phyloP scores from a whole-genome alignment of 2,113 vertebrate genomes.

The Gobius niger region DNA sequence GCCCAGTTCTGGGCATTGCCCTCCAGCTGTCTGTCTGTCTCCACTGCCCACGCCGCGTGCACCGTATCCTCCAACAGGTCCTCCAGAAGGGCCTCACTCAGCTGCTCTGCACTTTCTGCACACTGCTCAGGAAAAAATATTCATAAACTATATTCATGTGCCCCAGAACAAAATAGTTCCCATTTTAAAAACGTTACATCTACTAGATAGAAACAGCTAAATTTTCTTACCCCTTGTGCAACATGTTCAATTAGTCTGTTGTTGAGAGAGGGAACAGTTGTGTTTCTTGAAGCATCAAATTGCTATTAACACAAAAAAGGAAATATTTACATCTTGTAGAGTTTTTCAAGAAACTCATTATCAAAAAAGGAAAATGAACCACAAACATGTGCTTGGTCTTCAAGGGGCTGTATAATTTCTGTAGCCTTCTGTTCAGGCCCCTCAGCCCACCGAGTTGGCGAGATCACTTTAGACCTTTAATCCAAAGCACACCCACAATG shows the following conservation, averaged over 20 bases:
- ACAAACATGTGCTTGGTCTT: conserved; percentile 72
- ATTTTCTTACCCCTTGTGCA: conserved; percentile 56
- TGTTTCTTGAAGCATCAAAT: conserved; percentile 37
- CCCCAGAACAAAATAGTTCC: background rate
- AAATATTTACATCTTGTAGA: conserved; percentile 1
- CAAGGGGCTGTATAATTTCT: conserved; percentile 61
- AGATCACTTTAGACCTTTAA: conserved; percentile 68
- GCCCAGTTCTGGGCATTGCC: conserved; percentile 24
- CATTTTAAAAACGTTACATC: background rate
- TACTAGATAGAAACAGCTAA: conserved; percentile 9
- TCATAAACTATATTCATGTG: background rate
- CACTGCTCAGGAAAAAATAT: conserved; percentile 54
- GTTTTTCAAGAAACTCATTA: background rate
- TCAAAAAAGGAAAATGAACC: background rate
- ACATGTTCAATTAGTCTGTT: conserved; percentile 53
- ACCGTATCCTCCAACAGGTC: conserved; percentile 74
- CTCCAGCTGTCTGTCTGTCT: conserved; percentile 56
- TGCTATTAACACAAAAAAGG: conserved; percentile 45
- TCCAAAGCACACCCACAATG: conserved; percentile 40
- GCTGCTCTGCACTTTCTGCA: conserved; percentile 52
- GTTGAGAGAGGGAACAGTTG: conserved; percentile 32
- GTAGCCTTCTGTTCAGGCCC: conserved; percentile 56
- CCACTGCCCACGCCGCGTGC: conserved; percentile 52
- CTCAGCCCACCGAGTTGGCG: conserved; percentile 61
- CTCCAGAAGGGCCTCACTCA: conserved; percentile 68